A percentile compares a stretch with the other conserved stretches of the same genome.
Conservation (phyloP, 2,797 vertebrate species). For the Rhincodon typus region DNA sequence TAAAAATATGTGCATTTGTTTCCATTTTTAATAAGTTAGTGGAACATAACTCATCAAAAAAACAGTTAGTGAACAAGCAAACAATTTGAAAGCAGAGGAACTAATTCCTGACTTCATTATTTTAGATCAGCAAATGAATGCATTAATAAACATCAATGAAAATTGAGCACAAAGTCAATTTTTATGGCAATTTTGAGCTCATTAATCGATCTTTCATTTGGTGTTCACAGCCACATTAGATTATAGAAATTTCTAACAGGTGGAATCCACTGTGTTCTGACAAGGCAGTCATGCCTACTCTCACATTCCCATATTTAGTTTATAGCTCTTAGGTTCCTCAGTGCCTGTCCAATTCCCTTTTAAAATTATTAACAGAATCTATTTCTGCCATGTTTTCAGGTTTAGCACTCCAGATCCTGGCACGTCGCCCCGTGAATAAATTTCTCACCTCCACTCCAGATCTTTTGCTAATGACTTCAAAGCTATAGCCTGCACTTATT, state of each 20-base stretch:
- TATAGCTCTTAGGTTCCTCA: background rate
- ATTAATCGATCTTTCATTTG: background rate
- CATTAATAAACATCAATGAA: background rate
- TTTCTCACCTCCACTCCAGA: background rate
- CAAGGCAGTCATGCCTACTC: too few species aligned
- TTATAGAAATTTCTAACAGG: background rate
- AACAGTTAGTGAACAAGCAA: background rate
- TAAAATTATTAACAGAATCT: background rate
- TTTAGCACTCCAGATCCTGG: background rate
- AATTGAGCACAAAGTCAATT: background rate
- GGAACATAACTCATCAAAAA: background rate
- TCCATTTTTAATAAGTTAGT: background rate
- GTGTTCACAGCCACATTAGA: background rate
- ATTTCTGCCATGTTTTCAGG: background rate
- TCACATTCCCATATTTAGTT: background rate
- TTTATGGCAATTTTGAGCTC: background rate
- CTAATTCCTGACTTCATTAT: background rate
- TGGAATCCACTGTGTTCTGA: background rate
- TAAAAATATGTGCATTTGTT: background rate
- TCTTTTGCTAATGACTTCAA: background rate
- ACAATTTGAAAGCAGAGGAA: background rate
- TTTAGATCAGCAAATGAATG: background rate
- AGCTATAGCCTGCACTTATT: background rate
- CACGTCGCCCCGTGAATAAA: background rate
- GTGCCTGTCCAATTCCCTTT: background rate